Conservation (phyloP, 1,140 invertebrate genomes). For the Leucophenga varia region DNA sequence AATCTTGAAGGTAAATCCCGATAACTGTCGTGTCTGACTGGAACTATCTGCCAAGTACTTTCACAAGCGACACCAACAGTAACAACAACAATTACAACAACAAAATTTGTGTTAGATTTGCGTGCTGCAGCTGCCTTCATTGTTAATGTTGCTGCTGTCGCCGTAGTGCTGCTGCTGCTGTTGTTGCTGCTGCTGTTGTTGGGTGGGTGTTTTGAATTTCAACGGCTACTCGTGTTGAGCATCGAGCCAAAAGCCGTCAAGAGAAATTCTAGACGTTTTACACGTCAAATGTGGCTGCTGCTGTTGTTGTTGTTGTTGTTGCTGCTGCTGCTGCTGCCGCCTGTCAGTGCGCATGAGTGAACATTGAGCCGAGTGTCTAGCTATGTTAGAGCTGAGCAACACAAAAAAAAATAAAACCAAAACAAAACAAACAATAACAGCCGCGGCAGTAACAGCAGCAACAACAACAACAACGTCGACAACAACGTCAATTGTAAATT, state of each 20-base stretch:
- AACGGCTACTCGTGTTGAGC: conserved; percentile 48
- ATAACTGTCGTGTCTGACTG: conserved; percentile 6
- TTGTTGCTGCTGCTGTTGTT: conserved; percentile 13
- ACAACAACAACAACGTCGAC: no score
- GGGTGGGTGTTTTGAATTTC: conserved; percentile 42
- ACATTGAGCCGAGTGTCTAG: conserved; percentile 33
- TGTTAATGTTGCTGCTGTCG: conserved; percentile 1
- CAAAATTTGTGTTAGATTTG: conserved; percentile 7
- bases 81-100: neutral
- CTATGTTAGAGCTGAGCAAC: conserved; percentile 12
- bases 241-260: conserved; percentile 27
- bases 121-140: no score
- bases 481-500: conserved; percentile 44
- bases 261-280: conserved; percentile 48
- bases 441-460: conserved; percentile 17
- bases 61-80: conserved; percentile 18
- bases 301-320: conserved; percentile 22
- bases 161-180: conserved; percentile 13
- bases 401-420: conserved; percentile 8
- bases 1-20: conserved; percentile 3
- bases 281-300: conserved; percentile 34
- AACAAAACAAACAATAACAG: conserved; percentile 12
- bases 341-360: conserved; percentile 49
- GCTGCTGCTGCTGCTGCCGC: conserved; percentile 22
- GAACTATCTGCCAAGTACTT: conserved; percentile 5